phyloP scores from a whole-genome alignment of 1,140 invertebrate genomes.

The Drosophila elegans region DNA sequence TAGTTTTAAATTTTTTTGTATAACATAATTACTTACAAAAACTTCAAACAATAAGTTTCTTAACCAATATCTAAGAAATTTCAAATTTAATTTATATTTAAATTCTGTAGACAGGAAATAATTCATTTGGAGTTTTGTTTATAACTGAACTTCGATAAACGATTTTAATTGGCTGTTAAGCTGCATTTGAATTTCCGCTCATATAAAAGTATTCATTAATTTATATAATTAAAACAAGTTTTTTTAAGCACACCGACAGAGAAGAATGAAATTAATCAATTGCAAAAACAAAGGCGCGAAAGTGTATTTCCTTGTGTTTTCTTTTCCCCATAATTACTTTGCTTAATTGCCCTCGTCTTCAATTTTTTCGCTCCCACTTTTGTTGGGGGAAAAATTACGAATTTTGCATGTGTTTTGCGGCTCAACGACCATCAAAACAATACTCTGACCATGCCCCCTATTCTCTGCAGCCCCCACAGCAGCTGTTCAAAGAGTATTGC shows the following conservation, averaged over 20 bases:
- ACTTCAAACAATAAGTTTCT: no score
- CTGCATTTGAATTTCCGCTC: conserved; percentile 22
- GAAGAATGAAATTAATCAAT: conserved; percentile 70
- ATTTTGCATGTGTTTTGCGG: conserved; percentile 52
- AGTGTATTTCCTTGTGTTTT: conserved; percentile 69
- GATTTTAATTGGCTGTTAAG: conserved; percentile 7
- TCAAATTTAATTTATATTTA: background rate
- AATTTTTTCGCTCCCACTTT: conserved; percentile 22
- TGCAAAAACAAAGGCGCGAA: conserved; percentile 59
- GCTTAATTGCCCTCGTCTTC: conserved; percentile 56
- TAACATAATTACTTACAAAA: no score
- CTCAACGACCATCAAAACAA: conserved; percentile 16
- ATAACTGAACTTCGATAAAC: conserved; percentile 3
- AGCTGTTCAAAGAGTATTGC: conserved; percentile 65
- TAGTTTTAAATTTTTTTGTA: no score
- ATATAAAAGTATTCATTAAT: conserved; percentile 22
- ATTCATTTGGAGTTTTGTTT: background rate
- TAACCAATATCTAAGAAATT: no score
- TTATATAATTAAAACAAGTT: conserved; percentile 29
- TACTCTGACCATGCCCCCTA: conserved; percentile 36
- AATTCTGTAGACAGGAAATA: background rate
- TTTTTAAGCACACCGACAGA: conserved; percentile 35
- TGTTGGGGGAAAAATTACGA: conserved; percentile 27
- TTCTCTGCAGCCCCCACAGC: conserved; percentile 63
- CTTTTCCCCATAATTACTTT: conserved; percentile 55